These are phyloP conservation scores for Patella vulgata DNA, from an alignment of 1,140 invertebrate species.

Conservation along the genomic window DNA sequence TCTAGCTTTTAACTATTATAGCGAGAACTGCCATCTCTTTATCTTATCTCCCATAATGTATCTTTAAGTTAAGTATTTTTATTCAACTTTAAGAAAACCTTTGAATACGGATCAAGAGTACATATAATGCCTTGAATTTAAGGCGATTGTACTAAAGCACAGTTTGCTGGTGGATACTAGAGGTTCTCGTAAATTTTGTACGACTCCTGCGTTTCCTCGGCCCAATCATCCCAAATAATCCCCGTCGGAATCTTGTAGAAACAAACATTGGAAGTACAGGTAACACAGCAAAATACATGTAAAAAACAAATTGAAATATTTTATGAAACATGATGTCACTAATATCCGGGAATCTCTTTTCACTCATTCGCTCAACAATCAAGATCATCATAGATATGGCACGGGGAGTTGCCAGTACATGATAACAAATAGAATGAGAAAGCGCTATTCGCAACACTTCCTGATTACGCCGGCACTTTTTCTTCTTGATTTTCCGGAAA, in stretches of 20 bases:
- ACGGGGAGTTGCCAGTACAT: conserved; percentile 40
- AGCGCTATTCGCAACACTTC: conserved; percentile 42
- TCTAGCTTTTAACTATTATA: too few relatives aligned
- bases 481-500: conserved; percentile 8
- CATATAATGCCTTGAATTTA: too few relatives aligned
- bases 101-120: too few relatives aligned
- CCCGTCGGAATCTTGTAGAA: conserved; percentile 22
- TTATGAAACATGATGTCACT: conserved; percentile 37
- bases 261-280: conserved; percentile 34
- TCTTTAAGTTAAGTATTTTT: too few relatives aligned
- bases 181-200: too few relatives aligned
- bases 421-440: conserved; percentile 36
- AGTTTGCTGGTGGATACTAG: too few relatives aligned
- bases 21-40: too few relatives aligned
- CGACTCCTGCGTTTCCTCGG: too few relatives aligned
- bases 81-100: too few relatives aligned
- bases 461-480: conserved; percentile 17
- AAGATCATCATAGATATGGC: conserved; percentile 38
- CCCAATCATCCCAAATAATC: too few relatives aligned
- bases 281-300: conserved; percentile 43
- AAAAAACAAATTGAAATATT: conserved; percentile 45
- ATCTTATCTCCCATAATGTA: too few relatives aligned
- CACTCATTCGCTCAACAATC: conserved; percentile 11
- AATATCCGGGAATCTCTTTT: conserved; percentile 14
- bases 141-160: too few relatives aligned